Percentiles rank a stretch among this genome's conserved stretches.
Evolutionary conservation across 2,113 vertebrate genomes (phyloP).

Genomic region (Cinclus cinclus): DNA sequence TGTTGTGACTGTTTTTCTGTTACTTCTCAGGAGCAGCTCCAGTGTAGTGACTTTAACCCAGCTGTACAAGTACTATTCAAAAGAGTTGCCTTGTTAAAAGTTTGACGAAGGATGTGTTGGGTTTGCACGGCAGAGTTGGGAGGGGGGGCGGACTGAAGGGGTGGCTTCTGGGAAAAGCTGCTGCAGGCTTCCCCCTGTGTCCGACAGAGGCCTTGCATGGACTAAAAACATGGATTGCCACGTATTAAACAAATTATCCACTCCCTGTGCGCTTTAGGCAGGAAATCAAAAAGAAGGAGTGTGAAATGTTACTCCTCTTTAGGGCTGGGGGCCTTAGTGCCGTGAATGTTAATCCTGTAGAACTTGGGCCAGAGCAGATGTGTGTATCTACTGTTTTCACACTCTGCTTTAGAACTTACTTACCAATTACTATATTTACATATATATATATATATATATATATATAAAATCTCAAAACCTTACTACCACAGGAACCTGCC

Average conservation of each 20-base stretch:
- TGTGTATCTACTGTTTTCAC: not conserved
- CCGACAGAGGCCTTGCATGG: rapidly evolving
- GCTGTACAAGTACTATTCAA: not conserved
- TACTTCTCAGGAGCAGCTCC: not conserved
- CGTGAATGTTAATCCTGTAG: rapidly evolving
- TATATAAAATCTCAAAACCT: not conserved
- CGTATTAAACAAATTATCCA: not conserved
- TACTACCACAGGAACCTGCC: not conserved
- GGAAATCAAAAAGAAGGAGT: not conserved
- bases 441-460: too few species aligned
- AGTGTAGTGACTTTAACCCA: not conserved
- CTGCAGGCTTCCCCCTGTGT: not conserved
- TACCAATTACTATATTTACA: not conserved
- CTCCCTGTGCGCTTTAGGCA: rapidly evolving
- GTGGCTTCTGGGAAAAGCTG: not conserved
- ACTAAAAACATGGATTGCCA: not conserved
- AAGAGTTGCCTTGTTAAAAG: not conserved
- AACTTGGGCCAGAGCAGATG: rapidly evolving
- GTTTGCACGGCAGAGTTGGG: not conserved
- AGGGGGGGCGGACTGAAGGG: rapidly evolving
- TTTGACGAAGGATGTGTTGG: not conserved
- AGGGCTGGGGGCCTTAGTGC: rapidly evolving
- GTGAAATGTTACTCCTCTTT: not conserved
- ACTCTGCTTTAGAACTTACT: not conserved
- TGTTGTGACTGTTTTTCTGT: not conserved